Evolutionary conservation across 1,140 invertebrate species (phyloP).

Genomic region (Anagrus nilaparvatae): DNA sequence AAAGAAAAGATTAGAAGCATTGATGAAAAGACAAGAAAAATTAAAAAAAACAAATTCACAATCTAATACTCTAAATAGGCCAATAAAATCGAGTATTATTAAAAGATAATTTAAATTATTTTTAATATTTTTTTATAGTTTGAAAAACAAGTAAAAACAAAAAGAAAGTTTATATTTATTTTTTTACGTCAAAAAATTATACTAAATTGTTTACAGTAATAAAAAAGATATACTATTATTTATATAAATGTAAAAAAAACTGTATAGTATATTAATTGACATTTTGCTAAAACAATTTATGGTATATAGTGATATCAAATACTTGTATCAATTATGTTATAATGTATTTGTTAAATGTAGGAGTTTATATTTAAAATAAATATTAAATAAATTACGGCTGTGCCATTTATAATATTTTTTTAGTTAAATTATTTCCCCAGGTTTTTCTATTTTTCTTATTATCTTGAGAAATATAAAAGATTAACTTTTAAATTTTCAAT

Average conservation of each 20-base stretch:
- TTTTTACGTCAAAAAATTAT: constrained; percentile 8
- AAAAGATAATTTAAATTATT: constrained; percentile 2
- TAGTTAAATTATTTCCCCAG: neutral
- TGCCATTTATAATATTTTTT: constrained; percentile 7
- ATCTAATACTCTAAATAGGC: neutral
- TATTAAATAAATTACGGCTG: constrained; percentile 12
- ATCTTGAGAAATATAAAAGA: neutral
- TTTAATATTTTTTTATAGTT: neutral
- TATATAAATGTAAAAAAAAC: constrained; percentile 5
- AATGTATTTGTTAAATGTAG: constrained; percentile 12
- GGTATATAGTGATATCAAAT: too few relatives aligned
- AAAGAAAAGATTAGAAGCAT: constrained; percentile 12
- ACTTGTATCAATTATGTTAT: constrained; percentile 10
- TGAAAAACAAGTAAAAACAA: constrained; percentile 1
- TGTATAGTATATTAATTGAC: too few relatives aligned
- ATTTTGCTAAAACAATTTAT: too few relatives aligned
- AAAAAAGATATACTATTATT: constrained; percentile 3
- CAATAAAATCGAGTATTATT: constrained; percentile 5
- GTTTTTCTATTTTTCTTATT: neutral
- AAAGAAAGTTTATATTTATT: neutral
- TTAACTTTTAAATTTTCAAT: neutral
- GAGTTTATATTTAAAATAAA: constrained; percentile 8
- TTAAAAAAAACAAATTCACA: constrained; percentile 9
- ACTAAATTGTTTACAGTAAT: constrained; percentile 5
- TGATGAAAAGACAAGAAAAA: constrained; percentile 11